Evolutionary conservation across 2,113 vertebrate species (phyloP).

Genomic region (Nestor notabilis): DNA sequence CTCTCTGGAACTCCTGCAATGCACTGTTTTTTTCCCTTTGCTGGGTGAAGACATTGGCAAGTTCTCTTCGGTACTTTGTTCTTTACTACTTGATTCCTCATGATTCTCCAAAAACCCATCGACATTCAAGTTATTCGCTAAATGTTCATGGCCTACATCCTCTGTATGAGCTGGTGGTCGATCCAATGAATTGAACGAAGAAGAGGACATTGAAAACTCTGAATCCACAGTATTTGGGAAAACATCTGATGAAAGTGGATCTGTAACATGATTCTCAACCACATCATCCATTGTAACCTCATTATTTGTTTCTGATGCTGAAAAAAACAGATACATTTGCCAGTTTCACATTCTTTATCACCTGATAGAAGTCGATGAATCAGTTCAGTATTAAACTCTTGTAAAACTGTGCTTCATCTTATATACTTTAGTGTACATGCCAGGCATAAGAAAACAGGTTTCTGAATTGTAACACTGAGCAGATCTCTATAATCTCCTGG

Average conservation of each 20-base stretch:
- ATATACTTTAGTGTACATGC: not conserved
- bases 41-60: conserved; percentile 76
- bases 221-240: conserved; percentile 66
- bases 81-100: conserved; percentile 69
- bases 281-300: conserved; percentile 68
- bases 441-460: not conserved
- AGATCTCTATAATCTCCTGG: not conserved
- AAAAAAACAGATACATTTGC: not conserved
- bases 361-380: not conserved
- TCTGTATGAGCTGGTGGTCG: conserved; percentile 71
- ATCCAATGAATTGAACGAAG: conserved; percentile 69
- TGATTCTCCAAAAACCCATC: conserved; percentile 70
- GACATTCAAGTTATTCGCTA: conserved; percentile 70
- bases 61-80: conserved; percentile 65
- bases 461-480: not conserved
- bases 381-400: not conserved
- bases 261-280: conserved; percentile 85
- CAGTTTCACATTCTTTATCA: not conserved
- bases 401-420: not conserved
- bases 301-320: conserved; percentile 78
- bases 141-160: conserved; percentile 66
- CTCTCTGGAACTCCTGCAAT: conserved; percentile 83
- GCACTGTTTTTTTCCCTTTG: conserved; percentile 82
- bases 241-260: conserved; percentile 74
- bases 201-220: conserved; percentile 67